Conservation (phyloP, 2,888 invertebrate genomes). For the Drosophila subquinaria region DNA sequence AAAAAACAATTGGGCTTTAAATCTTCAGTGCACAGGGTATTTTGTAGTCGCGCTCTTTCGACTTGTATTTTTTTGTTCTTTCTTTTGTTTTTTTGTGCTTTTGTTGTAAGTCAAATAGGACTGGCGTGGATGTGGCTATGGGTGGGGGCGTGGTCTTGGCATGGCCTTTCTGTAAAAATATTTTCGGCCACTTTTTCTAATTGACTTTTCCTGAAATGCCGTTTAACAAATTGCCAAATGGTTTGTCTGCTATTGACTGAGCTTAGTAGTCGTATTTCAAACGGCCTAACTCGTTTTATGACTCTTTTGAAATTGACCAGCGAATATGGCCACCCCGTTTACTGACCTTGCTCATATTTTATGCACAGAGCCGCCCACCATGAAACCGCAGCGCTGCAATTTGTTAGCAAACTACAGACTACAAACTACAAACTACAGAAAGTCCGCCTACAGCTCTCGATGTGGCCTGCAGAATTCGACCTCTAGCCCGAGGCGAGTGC, state of each 20-base stretch:
- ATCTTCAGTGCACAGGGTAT: background rate
- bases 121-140: background rate
- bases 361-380: conserved; percentile 44
- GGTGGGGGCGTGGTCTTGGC: background rate
- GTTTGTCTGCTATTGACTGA: conserved; percentile 31
- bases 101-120: conserved; percentile 62
- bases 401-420: conserved; percentile 52
- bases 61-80: background rate
- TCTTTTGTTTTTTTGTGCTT: conserved; percentile 13
- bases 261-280: conserved; percentile 49
- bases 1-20: background rate
- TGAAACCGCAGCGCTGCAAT: conserved; percentile 62
- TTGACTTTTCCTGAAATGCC: conserved; percentile 53
- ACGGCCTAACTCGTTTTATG: conserved; percentile 61
- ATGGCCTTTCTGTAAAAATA: conserved; percentile 27
- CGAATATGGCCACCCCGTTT: conserved; percentile 21
- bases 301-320: conserved; percentile 52
- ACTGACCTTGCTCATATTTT: conserved; percentile 64
- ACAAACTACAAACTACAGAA: conserved; percentile 53
- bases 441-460: conserved; percentile 1
- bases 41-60: background rate
- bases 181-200: conserved; percentile 59
- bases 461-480: conserved; percentile 3
- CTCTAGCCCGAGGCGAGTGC: conserved; percentile 10
- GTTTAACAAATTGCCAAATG: conserved; percentile 53